These are phyloP conservation scores for Lepidotrigona ventralis DNA, from an alignment of 1,140 invertebrate species.

Conservation along the genomic window DNA sequence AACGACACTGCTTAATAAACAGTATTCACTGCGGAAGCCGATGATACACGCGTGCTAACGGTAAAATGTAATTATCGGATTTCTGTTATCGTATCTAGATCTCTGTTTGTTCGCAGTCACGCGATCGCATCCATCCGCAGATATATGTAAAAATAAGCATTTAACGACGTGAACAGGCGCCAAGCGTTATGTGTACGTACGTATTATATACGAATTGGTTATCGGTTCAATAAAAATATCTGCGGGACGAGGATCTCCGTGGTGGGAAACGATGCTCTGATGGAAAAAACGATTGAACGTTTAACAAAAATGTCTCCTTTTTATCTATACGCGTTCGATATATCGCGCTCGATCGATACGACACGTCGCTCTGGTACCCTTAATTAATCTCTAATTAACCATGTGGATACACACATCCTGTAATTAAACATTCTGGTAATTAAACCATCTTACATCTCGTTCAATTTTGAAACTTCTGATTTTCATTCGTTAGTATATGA, in stretches of 20 bases:
- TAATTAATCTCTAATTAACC: background rate
- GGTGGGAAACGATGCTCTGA: background rate
- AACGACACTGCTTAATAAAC: constrained; percentile 1
- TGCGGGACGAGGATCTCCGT: too few species aligned
- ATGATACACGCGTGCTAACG: too few species aligned
- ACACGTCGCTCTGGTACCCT: background rate
- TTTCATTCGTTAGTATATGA: background rate
- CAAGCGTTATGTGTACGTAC: too few species aligned
- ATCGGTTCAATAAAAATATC: background rate
- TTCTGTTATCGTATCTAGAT: constrained; percentile 23
- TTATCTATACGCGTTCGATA: background rate
- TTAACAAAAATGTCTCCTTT: background rate
- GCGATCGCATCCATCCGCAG: too few species aligned
- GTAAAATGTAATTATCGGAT: constrained; percentile 24
- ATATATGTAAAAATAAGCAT: background rate
- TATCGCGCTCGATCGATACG: background rate
- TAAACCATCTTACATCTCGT: background rate
- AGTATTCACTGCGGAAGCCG: background rate
- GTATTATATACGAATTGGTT: too few species aligned
- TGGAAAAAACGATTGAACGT: too few species aligned
- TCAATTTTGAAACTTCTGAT: background rate
- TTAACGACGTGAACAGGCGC: background rate
- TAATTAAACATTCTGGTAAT: too few species aligned
- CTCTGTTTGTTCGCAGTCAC: background rate
- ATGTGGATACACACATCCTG: background rate